phyloP scores from a whole-genome alignment of 2,888 invertebrate genomes.

The Caenorhabditis panamensis region DNA sequence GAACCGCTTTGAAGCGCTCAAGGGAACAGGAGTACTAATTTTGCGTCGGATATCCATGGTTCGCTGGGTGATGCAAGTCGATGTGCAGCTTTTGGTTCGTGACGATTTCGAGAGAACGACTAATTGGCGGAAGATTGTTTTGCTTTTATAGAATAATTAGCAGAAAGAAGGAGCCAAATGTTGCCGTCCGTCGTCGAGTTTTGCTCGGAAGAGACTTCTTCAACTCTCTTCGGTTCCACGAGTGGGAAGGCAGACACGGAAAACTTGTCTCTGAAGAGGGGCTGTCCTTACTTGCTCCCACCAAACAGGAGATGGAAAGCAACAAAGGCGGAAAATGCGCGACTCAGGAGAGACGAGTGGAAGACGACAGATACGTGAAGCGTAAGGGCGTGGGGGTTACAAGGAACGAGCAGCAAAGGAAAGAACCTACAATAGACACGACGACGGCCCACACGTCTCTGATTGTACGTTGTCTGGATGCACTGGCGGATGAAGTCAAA shows the following conservation, averaged over 20 bases:
- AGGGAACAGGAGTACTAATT: conserved; percentile 69
- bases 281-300: conserved; percentile 46
- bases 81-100: conserved; percentile 6
- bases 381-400: conserved; percentile 31
- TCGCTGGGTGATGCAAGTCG: conserved; percentile 1
- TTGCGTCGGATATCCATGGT: conserved; percentile 70
- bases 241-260: conserved; percentile 15
- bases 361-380: conserved; percentile 52
- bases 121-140: conserved; percentile 56
- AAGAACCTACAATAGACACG: conserved; percentile 51
- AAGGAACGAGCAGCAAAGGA: neutral
- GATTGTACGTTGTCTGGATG: conserved; percentile 33
- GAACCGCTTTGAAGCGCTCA: conserved; percentile 54
- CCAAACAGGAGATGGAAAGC: conserved; percentile 48
- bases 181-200: conserved; percentile 1
- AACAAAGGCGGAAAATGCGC: conserved; percentile 33
- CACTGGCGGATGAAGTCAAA: conserved; percentile 30
- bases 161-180: conserved; percentile 9
- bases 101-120: conserved; percentile 35
- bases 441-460: conserved; percentile 19
- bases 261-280: conserved; percentile 50
- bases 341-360: conserved; percentile 23
- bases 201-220: conserved; percentile 7
- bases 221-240: conserved; percentile 13
- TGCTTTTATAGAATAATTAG: conserved; percentile 47